phyloP scores from a whole-genome alignment of 37 sponge, comb jelly and placozoan species.

The Spongilla lacustris region DNA sequence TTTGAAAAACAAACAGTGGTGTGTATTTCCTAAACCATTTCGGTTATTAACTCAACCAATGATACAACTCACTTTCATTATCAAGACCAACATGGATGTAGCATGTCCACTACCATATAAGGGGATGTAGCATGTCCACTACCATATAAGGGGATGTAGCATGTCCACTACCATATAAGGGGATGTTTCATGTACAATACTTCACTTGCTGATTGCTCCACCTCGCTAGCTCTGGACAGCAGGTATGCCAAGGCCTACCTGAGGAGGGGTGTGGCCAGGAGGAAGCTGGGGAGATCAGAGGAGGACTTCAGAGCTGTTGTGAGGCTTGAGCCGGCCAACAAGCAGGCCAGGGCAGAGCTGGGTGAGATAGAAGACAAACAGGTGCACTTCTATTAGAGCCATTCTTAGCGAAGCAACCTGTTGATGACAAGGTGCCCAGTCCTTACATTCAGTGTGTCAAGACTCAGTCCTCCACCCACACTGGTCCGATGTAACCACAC shows the following conservation, averaged over 20 bases:
- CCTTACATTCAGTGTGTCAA: constrained; percentile 52
- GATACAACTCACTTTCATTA: no score
- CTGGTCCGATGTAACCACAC: no score
- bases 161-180: no score
- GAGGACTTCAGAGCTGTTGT: constrained; percentile 69
- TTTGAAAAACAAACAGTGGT: no score
- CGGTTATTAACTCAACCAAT: no score
- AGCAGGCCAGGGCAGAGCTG: constrained; percentile 66
- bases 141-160: no score
- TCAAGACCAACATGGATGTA: no score
- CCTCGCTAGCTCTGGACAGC: constrained; percentile 61
- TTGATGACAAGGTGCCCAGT: not conserved
- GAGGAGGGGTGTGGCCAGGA: constrained; percentile 70
- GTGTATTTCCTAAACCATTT: no score
- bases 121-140: no score
- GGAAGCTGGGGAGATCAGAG: constrained; percentile 33
- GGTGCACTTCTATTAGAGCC: not conserved
- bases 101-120: no score
- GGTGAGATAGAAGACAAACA: constrained; percentile 44
- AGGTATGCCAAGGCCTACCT: constrained; percentile 78
- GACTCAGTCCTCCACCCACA: constrained; percentile 1
- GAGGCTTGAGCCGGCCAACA: constrained; percentile 73
- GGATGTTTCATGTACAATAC: no score
- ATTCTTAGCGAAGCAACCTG: not conserved
- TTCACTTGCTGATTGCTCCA: constrained; percentile 74